Percentiles rank a stretch among this genome's conserved stretches.
Conservation (phyloP, 2,888 invertebrate genomes). For the Eupithecia dodoneata region DNA sequence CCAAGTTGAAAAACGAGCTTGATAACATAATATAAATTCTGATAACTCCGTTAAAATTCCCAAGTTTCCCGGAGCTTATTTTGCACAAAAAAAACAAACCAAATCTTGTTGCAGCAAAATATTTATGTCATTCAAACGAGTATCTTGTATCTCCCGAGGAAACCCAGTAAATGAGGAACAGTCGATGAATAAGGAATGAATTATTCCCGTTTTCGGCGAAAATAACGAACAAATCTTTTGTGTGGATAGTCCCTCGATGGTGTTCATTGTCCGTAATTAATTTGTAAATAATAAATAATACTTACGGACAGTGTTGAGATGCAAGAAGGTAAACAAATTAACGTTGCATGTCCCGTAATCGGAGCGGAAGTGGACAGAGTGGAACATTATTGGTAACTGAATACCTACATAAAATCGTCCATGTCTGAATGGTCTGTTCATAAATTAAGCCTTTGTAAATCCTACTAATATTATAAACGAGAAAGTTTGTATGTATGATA, state of each 20-base stretch:
- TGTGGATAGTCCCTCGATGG: constrained; percentile 32
- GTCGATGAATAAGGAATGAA: constrained; percentile 60
- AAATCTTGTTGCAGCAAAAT: constrained; percentile 22
- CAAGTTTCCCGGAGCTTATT: not conserved
- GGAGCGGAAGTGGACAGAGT: not conserved
- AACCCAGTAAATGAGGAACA: constrained; percentile 53
- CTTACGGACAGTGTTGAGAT: constrained; percentile 20
- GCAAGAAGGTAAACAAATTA: constrained; percentile 21
- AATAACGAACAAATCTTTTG: constrained; percentile 48
- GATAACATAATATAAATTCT: not conserved
- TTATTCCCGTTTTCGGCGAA: constrained; percentile 50
- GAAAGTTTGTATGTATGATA: too few species aligned
- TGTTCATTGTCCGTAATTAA: constrained; percentile 34
- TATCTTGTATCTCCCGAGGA: constrained; percentile 44
- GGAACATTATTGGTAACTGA: not conserved
- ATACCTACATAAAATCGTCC: not conserved
- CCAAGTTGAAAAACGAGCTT: not conserved
- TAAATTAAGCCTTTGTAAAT: too few species aligned
- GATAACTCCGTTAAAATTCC: not conserved
- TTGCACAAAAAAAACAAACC: constrained; percentile 1
- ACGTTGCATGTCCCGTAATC: not conserved
- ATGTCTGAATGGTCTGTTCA: not conserved
- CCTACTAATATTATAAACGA: too few species aligned
- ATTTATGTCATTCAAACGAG: constrained; percentile 32
- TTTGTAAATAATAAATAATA: not conserved